Base-by-base conservation (phyloP, 2,888 invertebrate genomes). In the Dorcus parallelipipedus region DNA sequence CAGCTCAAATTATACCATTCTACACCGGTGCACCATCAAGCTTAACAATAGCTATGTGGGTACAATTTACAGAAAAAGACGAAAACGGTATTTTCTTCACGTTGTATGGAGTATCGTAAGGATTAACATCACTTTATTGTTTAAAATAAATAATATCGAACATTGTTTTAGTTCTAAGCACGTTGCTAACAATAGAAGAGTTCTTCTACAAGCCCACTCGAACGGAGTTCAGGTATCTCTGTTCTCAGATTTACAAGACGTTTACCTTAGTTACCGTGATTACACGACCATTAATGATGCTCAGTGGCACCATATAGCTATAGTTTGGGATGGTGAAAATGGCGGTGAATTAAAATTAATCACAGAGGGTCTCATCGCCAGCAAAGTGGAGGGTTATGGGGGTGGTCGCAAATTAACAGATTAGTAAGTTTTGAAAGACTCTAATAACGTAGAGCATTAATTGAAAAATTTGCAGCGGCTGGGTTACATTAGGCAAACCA, bases 331-430 rank as follows among this genome's bases (percentile, higher is more conserved):
- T 72, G 93, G 95, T 41, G 85, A 84, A 59, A 88, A 89, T 55
- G 90, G 91, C 4, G 95, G 95, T 17, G 89, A 91, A 74, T 80
- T 97, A 47, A 92, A 92, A 55, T 82, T 97, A 23, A 92, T 96
- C 52, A 96, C 96, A n/a, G 96, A 97, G 82, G 95, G 96, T 45
- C 84, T 97, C 50, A 94, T 97, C 64, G 94, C 96, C 38, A 96
- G 94, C 76, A 93, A 93, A 77, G 86, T 93, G 63, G 92, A 91
- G 77, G 93, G 92, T 61, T 96, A 95, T 69, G 94, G 90, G 38
- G 85, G 87, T 71, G 94, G 93, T 69, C 84, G 90, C 72, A 84
- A 84, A 66, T 77, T 96, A 68, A 92, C 95, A 38, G 84, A 90
- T 75, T 91, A 91, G 92, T 93, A 82, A 86, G 88, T 79, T 48